Percentiles rank a stretch among this genome's conserved stretches.
These are phyloP conservation scores for Chrosomus eos DNA, from an alignment of 2,797 vertebrate genomes.

Conservation along the genomic window DNA sequence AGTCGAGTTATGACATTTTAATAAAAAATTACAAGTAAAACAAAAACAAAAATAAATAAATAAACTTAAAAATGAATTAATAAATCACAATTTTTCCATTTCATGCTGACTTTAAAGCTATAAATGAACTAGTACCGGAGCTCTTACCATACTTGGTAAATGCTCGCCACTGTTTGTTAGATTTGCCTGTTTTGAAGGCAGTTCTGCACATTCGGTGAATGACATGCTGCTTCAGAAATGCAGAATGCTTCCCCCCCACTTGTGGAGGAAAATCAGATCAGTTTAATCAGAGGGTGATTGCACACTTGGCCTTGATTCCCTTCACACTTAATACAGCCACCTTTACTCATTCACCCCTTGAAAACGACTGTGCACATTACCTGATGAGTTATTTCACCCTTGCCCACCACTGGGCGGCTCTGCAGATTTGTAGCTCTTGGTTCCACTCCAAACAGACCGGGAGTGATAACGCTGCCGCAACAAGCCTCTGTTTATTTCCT, in stretches of 20 bases:
- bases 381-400: conserved; percentile 41
- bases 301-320: conserved; percentile 51
- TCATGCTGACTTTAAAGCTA: neutral
- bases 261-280: conserved; percentile 43
- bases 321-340: conserved; percentile 60
- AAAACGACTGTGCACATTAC: conserved; percentile 46
- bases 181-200: conserved; percentile 28
- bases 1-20: neutral
- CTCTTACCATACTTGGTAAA: conserved; percentile 40
- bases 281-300: conserved; percentile 52
- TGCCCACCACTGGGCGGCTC: conserved; percentile 8
- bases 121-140: neutral
- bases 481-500: conserved; percentile 65
- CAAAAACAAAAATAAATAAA: too few species aligned
- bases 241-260: neutral
- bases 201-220: conserved; percentile 31
- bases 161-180: conserved; percentile 10
- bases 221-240: conserved; percentile 50
- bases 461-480: conserved; percentile 57
- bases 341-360: conserved; percentile 51
- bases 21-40: neutral
- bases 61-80: neutral
- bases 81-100: neutral
- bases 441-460: conserved; percentile 55
- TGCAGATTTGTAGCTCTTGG: conserved; percentile 56